A percentile compares a stretch with the other conserved stretches of the same genome.
phyloP scores from a whole-genome alignment of 2,113 vertebrate species.

The Tinamus guttatus region DNA sequence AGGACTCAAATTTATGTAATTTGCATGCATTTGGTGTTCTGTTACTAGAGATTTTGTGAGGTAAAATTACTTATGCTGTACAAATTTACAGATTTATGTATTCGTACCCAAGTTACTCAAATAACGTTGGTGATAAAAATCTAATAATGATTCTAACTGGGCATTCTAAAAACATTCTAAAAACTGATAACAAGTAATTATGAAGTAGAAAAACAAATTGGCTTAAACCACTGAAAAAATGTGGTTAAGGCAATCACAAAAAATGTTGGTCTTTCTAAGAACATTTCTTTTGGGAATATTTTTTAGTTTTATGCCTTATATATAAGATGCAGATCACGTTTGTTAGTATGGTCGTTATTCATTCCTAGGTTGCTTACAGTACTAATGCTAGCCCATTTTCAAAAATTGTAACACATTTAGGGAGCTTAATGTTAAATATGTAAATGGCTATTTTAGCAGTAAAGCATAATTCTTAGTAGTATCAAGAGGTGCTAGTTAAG shows the following conservation, averaged over 20 bases:
- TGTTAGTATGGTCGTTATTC: conserved; percentile 6
- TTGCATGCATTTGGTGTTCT: not conserved
- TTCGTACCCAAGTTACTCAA: not conserved
- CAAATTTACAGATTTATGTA: not conserved
- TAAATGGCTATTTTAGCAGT: conserved; percentile 67
- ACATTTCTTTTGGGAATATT: not conserved
- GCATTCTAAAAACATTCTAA: not conserved
- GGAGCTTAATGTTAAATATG: conserved; percentile 45
- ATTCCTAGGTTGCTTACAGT: not conserved
- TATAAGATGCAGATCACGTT: not conserved
- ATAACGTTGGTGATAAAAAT: not conserved
- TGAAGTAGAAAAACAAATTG: not conserved
- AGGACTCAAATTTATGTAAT: not conserved
- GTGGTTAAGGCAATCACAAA: not conserved
- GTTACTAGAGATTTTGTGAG: not conserved
- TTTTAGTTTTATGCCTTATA: conserved; percentile 15
- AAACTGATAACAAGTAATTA: not conserved
- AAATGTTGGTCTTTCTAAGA: not conserved
- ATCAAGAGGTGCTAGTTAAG: conserved; percentile 50
- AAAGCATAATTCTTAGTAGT: conserved; percentile 42
- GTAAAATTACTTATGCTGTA: not conserved
- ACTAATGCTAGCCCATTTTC: conserved; percentile 32
- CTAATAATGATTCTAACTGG: not conserved
- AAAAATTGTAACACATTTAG: conserved; percentile 46
- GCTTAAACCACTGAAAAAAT: not conserved